Percentiles rank a stretch among this genome's conserved stretches.
Conservation (phyloP, 2,113 vertebrate genomes). For the Melanostigma gelatinosum region DNA sequence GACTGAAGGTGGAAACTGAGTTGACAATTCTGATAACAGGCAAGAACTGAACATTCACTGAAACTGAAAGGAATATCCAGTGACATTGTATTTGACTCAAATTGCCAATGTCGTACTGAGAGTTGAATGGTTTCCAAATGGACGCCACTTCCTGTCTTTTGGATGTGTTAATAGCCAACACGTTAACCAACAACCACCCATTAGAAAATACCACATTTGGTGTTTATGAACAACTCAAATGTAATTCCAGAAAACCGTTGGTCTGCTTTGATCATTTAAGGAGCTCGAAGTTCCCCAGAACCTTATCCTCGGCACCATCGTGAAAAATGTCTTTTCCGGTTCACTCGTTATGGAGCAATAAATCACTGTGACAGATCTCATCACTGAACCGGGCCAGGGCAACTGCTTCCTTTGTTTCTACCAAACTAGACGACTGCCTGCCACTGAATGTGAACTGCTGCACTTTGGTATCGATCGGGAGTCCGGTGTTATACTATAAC, state of each 20-base stretch:
- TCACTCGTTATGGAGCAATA: constrained; percentile 46
- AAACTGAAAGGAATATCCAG: background rate
- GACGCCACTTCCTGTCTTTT: background rate
- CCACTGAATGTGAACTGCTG: constrained; percentile 5
- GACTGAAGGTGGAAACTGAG: background rate
- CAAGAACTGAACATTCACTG: background rate
- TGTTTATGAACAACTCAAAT: constrained; percentile 3
- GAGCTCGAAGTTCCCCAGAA: background rate
- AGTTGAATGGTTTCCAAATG: background rate
- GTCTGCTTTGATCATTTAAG: background rate
- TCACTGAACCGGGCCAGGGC: constrained; percentile 38
- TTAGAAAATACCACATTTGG: background rate
- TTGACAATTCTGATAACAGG: background rate
- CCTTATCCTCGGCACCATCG: constrained; percentile 17
- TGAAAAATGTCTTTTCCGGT: constrained; percentile 14
- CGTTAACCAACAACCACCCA: background rate
- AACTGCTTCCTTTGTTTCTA: constrained; percentile 35
- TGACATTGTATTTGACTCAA: background rate
- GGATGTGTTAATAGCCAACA: background rate
- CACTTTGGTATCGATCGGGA: constrained; percentile 2
- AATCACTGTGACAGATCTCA: constrained; percentile 63
- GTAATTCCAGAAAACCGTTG: constrained; percentile 17
- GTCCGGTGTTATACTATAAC: background rate
- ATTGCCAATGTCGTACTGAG: background rate
- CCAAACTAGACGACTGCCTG: constrained; percentile 29